phyloP scores from a whole-genome alignment of 2,888 invertebrate species.

The Phyllotreta striolata region DNA sequence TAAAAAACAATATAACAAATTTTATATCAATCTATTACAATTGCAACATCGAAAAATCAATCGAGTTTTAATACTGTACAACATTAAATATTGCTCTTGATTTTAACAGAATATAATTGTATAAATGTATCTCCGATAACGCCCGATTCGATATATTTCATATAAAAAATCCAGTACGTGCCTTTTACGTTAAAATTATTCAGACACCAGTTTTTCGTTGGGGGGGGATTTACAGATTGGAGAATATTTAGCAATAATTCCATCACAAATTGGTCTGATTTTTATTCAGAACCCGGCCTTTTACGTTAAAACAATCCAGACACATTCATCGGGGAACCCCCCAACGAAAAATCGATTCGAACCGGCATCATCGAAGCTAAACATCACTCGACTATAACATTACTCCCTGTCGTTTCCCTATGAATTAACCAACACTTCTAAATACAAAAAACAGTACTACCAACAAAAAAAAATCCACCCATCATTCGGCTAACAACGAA shows the following conservation, averaged over 20 bases:
- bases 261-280: too few species aligned
- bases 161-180: too few species aligned
- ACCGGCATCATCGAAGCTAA: neutral
- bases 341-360: neutral
- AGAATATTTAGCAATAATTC: too few species aligned
- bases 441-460: constrained; percentile 6
- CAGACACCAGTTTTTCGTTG: too few species aligned
- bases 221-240: too few species aligned
- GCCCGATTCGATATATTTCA: too few species aligned
- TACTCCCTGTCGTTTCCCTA: constrained; percentile 4
- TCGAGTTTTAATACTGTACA: constrained; percentile 15
- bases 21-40: constrained; percentile 5
- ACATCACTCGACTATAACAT: neutral
- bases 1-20: constrained; percentile 19
- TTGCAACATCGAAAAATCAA: neutral
- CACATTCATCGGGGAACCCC: too few species aligned
- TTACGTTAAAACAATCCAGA: neutral
- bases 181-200: too few species aligned
- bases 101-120: too few species aligned
- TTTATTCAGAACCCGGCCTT: too few species aligned
- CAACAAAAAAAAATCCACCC: constrained; percentile 40
- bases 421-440: neutral
- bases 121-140: too few species aligned
- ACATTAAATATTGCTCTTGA: neutral
- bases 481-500: constrained; percentile 52